Evolutionary conservation across 2,113 vertebrate species (phyloP).

Genomic region (Capra hircus): DNA sequence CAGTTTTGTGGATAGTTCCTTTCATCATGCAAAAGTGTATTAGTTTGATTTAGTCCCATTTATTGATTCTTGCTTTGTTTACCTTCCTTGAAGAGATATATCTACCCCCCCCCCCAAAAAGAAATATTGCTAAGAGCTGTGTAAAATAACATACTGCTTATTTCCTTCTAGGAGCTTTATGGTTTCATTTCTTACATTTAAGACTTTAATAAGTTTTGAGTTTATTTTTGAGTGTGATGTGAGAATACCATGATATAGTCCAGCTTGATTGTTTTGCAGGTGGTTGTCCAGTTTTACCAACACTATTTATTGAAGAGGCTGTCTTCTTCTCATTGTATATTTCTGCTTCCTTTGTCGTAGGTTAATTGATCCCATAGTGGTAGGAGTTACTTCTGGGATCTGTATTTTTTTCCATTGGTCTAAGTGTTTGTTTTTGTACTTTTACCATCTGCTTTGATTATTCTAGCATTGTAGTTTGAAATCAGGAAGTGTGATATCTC

Average conservation of each 20-base stretch:
- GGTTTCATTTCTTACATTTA: not conserved
- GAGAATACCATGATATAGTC: not conserved
- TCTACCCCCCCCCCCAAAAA: accelerated
- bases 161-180: not conserved
- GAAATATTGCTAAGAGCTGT: not conserved
- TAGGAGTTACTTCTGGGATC: not conserved
- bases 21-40: not conserved
- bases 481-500: not conserved
- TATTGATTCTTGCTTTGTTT: not conserved
- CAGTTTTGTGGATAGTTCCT: not conserved
- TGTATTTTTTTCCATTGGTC: not conserved
- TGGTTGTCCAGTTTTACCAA: not conserved
- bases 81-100: not conserved
- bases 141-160: not conserved
- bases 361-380: not conserved
- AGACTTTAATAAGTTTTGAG: not conserved
- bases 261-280: not conserved
- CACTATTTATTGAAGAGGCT: not conserved
- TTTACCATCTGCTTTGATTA: not conserved
- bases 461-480: not conserved
- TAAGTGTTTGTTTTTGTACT: not conserved
- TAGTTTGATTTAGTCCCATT: not conserved
- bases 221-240: not conserved
- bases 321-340: not conserved
- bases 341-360: not conserved